A percentile compares a stretch with the other conserved stretches of the same genome.
These are phyloP conservation scores for Zootermopsis nevadensis DNA, from an alignment of 2,888 invertebrate species.

Conservation along the genomic window DNA sequence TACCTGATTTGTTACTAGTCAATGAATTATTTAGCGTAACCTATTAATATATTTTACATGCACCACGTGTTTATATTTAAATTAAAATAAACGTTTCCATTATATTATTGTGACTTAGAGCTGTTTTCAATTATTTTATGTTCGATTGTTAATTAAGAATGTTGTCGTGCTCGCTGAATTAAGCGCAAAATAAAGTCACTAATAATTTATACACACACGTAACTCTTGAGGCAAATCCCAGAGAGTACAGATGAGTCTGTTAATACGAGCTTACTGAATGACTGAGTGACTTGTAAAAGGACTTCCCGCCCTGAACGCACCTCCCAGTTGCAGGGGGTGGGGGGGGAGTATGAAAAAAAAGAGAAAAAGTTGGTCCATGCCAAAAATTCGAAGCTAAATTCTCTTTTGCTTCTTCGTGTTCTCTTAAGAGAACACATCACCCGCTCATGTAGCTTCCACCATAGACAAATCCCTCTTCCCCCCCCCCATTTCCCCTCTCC, in stretches of 20 bases:
- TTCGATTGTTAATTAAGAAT: background rate
- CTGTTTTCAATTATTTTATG: background rate
- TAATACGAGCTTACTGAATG: constrained; percentile 27
- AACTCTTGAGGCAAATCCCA: background rate
- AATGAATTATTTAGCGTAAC: no score
- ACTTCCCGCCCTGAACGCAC: constrained; percentile 23
- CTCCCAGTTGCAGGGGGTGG: constrained; percentile 20
- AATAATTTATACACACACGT: background rate
- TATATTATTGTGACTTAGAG: background rate
- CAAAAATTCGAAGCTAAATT: constrained; percentile 10
- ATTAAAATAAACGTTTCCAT: no score
- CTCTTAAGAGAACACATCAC: background rate
- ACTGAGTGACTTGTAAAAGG: background rate
- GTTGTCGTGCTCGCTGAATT: background rate
- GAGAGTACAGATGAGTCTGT: constrained; percentile 21
- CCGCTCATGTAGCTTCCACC: background rate
- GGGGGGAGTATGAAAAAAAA: background rate
- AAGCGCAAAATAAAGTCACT: background rate
- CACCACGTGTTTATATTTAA: no score
- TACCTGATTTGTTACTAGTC: no score
- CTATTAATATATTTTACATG: no score
- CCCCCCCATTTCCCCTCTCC: background rate
- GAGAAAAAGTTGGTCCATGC: background rate
- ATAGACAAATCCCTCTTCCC: background rate
- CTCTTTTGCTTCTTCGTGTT: constrained; percentile 11